Evolutionary conservation across 2,888 invertebrate genomes (phyloP).

Genomic region (Globia sparganii): DNA sequence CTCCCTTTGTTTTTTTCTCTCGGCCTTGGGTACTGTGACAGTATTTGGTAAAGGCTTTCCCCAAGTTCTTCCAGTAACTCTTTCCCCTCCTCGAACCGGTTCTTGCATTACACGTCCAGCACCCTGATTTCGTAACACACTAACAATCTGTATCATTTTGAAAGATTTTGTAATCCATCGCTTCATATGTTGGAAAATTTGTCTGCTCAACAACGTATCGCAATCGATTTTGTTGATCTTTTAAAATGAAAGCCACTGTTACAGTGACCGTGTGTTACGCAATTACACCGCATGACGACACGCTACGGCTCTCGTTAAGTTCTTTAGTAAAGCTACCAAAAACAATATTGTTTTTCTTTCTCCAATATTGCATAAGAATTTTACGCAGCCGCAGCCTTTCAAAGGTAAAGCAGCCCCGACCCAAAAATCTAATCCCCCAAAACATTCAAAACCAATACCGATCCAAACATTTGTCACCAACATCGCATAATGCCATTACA

Average conservation of each 20-base stretch:
- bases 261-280: no score
- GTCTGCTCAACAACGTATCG: no score
- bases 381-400: not conserved
- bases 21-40: not conserved
- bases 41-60: not conserved
- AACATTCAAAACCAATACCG: constrained; percentile 35
- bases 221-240: no score
- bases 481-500: constrained; percentile 53
- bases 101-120: no score
- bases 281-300: no score
- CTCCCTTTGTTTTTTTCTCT: not conserved
- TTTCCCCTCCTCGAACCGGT: not conserved
- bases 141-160: no score
- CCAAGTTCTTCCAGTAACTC: not conserved
- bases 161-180: no score
- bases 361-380: not conserved
- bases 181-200: no score
- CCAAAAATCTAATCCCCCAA: constrained; percentile 10
- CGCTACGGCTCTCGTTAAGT: not conserved
- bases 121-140: no score
- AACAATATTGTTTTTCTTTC: not conserved
- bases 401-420: not conserved
- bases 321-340: not conserved
- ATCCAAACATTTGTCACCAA: constrained; percentile 56
- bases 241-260: no score